phyloP scores from a whole-genome alignment of 1,140 invertebrate species.

The Bombus waltoni region DNA sequence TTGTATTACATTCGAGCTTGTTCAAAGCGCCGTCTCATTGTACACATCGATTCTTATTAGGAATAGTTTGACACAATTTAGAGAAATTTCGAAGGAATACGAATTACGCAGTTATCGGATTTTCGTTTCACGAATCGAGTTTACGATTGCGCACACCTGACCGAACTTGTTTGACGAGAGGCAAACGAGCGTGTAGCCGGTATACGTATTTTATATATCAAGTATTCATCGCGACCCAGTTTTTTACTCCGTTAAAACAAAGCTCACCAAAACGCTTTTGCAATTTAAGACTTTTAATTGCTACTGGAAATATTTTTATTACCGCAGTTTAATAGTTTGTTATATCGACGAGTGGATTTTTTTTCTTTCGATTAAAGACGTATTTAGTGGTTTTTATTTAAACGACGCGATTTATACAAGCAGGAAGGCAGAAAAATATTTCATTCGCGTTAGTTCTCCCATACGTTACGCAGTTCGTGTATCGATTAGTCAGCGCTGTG shows the following conservation, averaged over 20 bases:
- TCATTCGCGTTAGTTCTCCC: not conserved
- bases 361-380: too few relatives aligned
- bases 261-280: not conserved
- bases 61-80: not conserved
- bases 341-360: not conserved
- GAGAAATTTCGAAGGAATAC: not conserved
- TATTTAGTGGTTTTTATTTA: not conserved
- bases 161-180: not conserved
- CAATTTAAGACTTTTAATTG: not conserved
- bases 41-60: not conserved
- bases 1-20: not conserved
- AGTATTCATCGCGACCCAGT: constrained; percentile 26
- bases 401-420: too few relatives aligned
- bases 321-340: not conserved
- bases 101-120: not conserved
- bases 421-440: too few relatives aligned
- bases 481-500: not conserved
- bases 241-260: constrained; percentile 10
- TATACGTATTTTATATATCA: not conserved
- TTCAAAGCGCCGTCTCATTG: not conserved
- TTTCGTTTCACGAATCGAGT: not conserved
- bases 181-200: not conserved
- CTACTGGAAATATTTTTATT: not conserved
- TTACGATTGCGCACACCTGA: not conserved
- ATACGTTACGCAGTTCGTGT: not conserved